Evolutionary conservation across 2,113 vertebrate species (phyloP).

Genomic region (Monarcha castaneiventris): DNA sequence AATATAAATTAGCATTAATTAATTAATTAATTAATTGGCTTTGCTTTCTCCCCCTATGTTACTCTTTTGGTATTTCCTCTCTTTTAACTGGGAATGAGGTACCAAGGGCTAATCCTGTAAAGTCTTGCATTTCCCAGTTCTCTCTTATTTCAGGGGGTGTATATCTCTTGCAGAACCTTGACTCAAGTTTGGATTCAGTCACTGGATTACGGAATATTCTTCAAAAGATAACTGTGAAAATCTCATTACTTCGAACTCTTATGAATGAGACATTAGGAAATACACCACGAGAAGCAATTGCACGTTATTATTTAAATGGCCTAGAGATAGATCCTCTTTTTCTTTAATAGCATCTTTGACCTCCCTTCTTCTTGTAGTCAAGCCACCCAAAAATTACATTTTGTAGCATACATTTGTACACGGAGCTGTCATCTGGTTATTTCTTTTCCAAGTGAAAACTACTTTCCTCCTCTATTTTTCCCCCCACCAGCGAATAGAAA

Average conservation of each 20-base stretch:
- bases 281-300: not conserved
- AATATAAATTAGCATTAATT: not conserved
- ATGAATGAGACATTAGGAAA: not conserved
- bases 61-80: not conserved
- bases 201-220: not conserved
- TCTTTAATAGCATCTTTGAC: slow-evolving; percentile 13
- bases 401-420: not conserved
- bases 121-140: not conserved
- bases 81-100: not conserved
- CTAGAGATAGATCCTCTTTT: not conserved
- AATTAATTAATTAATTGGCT: not conserved
- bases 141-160: not conserved
- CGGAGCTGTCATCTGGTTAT: not conserved
- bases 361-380: not conserved
- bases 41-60: not conserved
- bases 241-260: not conserved
- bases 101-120: not conserved
- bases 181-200: not conserved
- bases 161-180: not conserved
- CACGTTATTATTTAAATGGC: slow-evolving; percentile 16
- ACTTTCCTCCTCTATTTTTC: not conserved
- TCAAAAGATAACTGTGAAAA: not conserved
- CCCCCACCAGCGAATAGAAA: not conserved
- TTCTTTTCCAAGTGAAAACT: slow-evolving; percentile 16
- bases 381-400: not conserved